Conservation (phyloP, 2,797 vertebrate species). For the Nasua narica region DNA sequence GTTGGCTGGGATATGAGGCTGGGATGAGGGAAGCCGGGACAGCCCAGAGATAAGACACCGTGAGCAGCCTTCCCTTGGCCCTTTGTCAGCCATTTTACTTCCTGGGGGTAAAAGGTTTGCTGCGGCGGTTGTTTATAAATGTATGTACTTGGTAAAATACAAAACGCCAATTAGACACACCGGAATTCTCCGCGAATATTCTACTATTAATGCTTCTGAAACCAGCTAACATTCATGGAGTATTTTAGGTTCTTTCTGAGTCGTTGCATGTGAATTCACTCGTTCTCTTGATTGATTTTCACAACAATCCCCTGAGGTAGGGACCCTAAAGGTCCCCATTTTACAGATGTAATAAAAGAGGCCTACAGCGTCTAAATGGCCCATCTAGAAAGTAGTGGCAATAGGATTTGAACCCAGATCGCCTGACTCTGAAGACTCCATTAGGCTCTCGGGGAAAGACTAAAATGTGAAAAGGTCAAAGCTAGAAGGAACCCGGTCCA, state of each 20-base stretch:
- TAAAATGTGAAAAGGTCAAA: background rate
- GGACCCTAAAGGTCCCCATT: background rate
- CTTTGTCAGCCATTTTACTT: conserved; percentile 18
- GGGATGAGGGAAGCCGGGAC: background rate
- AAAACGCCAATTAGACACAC: background rate
- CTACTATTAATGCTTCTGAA: background rate
- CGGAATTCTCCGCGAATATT: background rate
- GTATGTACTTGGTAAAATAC: background rate
- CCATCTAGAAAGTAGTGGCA: background rate
- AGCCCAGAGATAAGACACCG: background rate
- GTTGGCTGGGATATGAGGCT: background rate
- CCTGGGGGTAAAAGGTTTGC: background rate
- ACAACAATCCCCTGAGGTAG: background rate
- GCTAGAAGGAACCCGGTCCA: background rate
- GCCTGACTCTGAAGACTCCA: background rate
- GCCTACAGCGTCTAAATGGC: background rate
- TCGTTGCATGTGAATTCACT: background rate
- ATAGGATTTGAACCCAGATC: background rate
- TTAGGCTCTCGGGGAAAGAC: background rate
- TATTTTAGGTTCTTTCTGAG: conserved; percentile 8
- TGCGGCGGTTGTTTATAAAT: background rate
- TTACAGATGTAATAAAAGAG: background rate
- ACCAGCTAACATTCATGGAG: background rate
- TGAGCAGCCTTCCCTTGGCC: background rate
- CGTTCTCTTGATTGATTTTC: background rate